phyloP scores from a whole-genome alignment of 2,888 invertebrate genomes.

The Harpalus rufipes region DNA sequence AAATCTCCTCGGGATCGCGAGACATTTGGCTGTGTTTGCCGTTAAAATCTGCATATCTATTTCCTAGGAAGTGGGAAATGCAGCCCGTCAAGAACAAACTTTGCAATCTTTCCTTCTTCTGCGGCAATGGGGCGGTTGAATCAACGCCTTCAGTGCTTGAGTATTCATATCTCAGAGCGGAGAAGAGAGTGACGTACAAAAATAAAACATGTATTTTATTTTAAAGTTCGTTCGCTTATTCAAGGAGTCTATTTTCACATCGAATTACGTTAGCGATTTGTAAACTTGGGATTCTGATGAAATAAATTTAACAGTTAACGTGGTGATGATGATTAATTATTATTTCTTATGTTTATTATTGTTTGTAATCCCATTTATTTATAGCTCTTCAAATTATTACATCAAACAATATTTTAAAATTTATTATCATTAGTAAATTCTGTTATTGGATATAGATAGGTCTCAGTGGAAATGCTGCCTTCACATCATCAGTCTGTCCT shows the following conservation, averaged over 20 bases:
- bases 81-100: conserved; percentile 51
- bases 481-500: too few species aligned
- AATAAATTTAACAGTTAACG: too few species aligned
- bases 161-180: conserved; percentile 43
- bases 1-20: conserved; percentile 41
- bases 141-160: not conserved
- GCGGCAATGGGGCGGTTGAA: conserved; percentile 13
- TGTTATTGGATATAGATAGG: too few species aligned
- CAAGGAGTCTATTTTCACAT: conserved; percentile 57
- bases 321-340: too few species aligned
- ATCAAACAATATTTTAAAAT: too few species aligned
- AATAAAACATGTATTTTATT: conserved; percentile 64
- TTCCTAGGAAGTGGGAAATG: conserved; percentile 17
- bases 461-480: too few species aligned
- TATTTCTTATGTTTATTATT: too few species aligned
- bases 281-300: too few species aligned
- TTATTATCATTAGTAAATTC: too few species aligned
- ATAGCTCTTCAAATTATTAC: too few species aligned
- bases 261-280: not conserved
- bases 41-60: conserved; percentile 56
- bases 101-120: conserved; percentile 37
- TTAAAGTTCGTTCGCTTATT: conserved; percentile 61
- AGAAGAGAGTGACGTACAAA: conserved; percentile 21
- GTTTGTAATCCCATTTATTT: too few species aligned
- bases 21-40: conserved; percentile 48